Base-by-base conservation (phyloP, 2,113 vertebrate species). In the Ictidomys tridecemlineatus region DNA sequence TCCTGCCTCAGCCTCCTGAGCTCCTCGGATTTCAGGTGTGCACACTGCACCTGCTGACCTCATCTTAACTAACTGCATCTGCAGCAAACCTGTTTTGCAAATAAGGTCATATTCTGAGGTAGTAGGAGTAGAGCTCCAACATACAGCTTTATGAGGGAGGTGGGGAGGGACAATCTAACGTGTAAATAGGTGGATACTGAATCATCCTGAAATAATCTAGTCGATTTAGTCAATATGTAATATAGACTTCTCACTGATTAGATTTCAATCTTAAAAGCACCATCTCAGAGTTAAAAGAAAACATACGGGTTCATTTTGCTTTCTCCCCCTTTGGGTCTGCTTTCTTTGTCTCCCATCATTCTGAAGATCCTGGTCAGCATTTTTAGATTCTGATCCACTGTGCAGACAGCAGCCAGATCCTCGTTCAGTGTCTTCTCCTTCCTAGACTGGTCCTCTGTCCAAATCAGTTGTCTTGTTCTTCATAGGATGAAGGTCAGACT, bases 161-260 rank as follows among this genome's bases (percentile, higher is more conserved):
- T 6, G 4, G 12, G 5, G 18, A 67, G 9, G 26, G 56, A 22
- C 14, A 39, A 26, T 53, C 48, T 17, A 69, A 76, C 12, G 37
- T 5, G 22, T 11, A 45, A 82, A 69, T 4, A 95, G 58, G n/a
- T 13, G 72, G 39, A 13, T 45, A 56, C 20, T 42, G 42, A 82
- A 82, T 73, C 70, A 39, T n/a, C 74, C 28, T 77, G 58, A 56
- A 5, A 28, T 73, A 67, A 12, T 84, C 22, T 30, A 53, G 22
- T 91, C 11, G 28, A 5, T 56, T 93, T 72, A 63, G 51, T 84
- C 32, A 48, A 28, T 42, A 18, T 90, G 1, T 76, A 56, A 67
- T 65, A 5, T 34, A 80, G 61, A 82, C 26, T 65, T 94, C 77
- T 88, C 76, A 65, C 32, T 69, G 32, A 51, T 84, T 73, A 88